These are phyloP conservation scores for Sepioteuthis lessoniana DNA, from an alignment of 2,888 invertebrate species.

Conservation along the genomic window DNA sequence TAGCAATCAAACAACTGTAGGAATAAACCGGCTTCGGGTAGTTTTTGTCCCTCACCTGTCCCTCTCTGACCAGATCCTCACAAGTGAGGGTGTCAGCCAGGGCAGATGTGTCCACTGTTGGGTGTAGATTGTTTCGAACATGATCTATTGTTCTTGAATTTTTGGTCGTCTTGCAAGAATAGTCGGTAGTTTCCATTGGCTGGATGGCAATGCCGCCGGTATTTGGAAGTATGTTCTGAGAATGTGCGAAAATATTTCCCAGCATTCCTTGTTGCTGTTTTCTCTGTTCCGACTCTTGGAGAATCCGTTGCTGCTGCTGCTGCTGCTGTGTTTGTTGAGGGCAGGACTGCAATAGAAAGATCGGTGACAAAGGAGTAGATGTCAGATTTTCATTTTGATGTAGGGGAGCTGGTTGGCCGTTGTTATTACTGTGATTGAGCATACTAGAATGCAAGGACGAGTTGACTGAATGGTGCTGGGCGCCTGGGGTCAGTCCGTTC, in stretches of 20 bases:
- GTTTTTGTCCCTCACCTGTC: conserved; percentile 60
- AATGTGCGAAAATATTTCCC: neutral
- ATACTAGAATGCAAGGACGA: neutral
- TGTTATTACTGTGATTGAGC: neutral
- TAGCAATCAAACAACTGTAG: conserved; percentile 96
- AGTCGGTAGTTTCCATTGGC: conserved; percentile 38
- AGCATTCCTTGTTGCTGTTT: neutral
- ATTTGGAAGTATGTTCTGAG: neutral
- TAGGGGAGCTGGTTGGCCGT: neutral
- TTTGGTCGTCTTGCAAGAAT: conserved; percentile 51
- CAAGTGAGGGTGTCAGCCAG: neutral
- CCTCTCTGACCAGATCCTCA: conserved; percentile 51
- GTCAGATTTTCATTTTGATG: neutral
- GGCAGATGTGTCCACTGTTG: neutral
- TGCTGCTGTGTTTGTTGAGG: neutral
- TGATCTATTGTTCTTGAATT: neutral
- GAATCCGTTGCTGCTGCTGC: conserved; percentile 47
- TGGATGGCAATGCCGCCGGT: neutral
- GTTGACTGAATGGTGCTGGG: neutral
- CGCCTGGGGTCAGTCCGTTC: conserved; percentile 47
- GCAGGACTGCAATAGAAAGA: neutral
- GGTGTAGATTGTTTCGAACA: neutral
- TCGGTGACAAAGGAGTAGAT: neutral
- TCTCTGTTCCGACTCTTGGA: conserved; percentile 41
- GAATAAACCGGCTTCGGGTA: conserved; percentile 98